A percentile compares a stretch with the other conserved stretches of the same genome.
phyloP scores from a whole-genome alignment of 2,888 invertebrate genomes.

The Synergus laeviventris region DNA sequence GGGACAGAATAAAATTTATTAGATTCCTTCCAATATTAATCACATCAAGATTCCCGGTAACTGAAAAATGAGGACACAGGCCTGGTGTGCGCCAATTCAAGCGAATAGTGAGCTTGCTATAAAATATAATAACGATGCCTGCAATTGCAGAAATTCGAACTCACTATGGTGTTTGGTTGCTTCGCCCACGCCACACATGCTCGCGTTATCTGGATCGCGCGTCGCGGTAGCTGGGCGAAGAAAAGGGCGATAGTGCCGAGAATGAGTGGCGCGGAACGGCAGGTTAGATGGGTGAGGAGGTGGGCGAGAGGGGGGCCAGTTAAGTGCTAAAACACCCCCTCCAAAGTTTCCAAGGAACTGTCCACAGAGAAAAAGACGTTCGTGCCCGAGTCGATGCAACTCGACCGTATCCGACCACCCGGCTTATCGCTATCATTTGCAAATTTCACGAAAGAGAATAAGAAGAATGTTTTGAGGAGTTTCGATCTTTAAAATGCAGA shows the following conservation, averaged over 20 bases:
- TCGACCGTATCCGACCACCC: conserved; percentile 14
- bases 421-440: conserved; percentile 26
- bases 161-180: conserved; percentile 61
- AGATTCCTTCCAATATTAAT: neutral
- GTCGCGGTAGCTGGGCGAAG: conserved; percentile 48
- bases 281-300: neutral
- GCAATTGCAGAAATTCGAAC: conserved; percentile 68
- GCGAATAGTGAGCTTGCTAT: conserved; percentile 23
- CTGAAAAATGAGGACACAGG: conserved; percentile 48
- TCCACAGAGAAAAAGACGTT: conserved; percentile 32
- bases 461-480: neutral
- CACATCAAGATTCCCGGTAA: conserved; percentile 44
- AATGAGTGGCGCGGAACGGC: conserved; percentile 38
- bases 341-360: conserved; percentile 32
- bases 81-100: conserved; percentile 47
- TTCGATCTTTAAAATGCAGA: neutral
- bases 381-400: conserved; percentile 5
- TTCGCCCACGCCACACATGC: conserved; percentile 66
- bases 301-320: neutral
- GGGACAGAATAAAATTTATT: neutral
- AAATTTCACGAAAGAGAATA: neutral
- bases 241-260: conserved; percentile 43
- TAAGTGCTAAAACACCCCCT: conserved; percentile 35
- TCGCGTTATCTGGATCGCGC: conserved; percentile 61
- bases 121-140: conserved; percentile 53